These are phyloP conservation scores for Acyrthosiphon pisum DNA, from an alignment of 1,140 invertebrate species.

Conservation along the genomic window DNA sequence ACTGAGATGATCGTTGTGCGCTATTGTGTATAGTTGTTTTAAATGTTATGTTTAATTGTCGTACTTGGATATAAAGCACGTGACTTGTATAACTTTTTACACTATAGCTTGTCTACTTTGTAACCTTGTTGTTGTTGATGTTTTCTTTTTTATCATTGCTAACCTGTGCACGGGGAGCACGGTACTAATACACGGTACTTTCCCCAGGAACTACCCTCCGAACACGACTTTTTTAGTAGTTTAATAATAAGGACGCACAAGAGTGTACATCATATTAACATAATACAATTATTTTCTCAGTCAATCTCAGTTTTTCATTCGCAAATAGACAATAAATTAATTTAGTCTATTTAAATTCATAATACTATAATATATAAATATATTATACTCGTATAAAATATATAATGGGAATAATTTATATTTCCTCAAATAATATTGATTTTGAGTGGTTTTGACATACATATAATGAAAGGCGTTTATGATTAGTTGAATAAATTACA, in stretches of 20 bases:
- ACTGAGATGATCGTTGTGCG: neutral
- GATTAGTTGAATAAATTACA: neutral
- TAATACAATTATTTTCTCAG: neutral
- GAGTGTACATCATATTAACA: neutral
- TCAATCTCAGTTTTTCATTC: no score
- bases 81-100: neutral
- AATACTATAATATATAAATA: no score
- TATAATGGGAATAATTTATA: neutral
- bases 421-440: neutral
- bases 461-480: neutral
- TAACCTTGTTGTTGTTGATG: neutral
- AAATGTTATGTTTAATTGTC: neutral
- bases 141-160: neutral
- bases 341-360: neutral
- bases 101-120: neutral
- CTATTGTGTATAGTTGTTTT: neutral
- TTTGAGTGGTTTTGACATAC: neutral
- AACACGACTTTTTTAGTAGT: neutral
- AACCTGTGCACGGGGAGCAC: neutral
- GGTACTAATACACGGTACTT: neutral
- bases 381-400: neutral
- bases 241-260: neutral
- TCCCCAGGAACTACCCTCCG: no score
- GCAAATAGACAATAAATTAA: neutral
- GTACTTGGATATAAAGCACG: neutral